Base-by-base conservation (phyloP, 2,797 vertebrate genomes). In the Enteromius treurensis region DNA sequence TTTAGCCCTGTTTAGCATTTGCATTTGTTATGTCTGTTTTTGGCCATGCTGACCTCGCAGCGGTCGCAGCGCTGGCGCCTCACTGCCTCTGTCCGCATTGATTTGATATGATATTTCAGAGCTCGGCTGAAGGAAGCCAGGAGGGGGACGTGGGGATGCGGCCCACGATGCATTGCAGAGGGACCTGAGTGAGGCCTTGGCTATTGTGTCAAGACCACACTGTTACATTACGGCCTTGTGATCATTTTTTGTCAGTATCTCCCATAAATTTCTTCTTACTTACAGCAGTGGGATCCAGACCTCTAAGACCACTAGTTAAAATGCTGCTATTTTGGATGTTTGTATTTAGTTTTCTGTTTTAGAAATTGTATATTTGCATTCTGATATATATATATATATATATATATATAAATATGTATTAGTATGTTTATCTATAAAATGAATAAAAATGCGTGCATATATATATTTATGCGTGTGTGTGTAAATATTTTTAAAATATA, bases 81-180 rank as follows among this genome's bases (percentile, higher is more conserved):
- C 60, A 21, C 84, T 86, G 88, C 86, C 84, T 86, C 84, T 75
- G 84, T 82, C 86, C 81, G 79, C 84, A 87, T 90, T 89, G 88
- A 90, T 88, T 89, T 89, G 86, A 89, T 87, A 87, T 89, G 87
- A 88, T 90, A 87, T 89, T 89, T 90, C 86, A 90, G 86, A 88
- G 85, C 85, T 74, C 60, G 71, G 76, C 81, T 85, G 75, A 60
- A 85, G 62, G 77, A 34, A 78, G 83, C 65, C 42, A 71, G 86
- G 81, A 77, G 45, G 80, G 84, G 74, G 75, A 85, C 81, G 11
- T 5, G 51, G 58, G 77, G 65, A 67, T 49, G 15, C 3, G 81
- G 79, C 70, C 84, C 70, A 81, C 75, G 23, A 64, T 82, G 76
- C 70, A 82, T 69, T 83, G 80, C 82, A 79, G 76, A 62, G 83